Conservation (phyloP, 2,797 vertebrate genomes). For the Pipistrellus nathusii region DNA sequence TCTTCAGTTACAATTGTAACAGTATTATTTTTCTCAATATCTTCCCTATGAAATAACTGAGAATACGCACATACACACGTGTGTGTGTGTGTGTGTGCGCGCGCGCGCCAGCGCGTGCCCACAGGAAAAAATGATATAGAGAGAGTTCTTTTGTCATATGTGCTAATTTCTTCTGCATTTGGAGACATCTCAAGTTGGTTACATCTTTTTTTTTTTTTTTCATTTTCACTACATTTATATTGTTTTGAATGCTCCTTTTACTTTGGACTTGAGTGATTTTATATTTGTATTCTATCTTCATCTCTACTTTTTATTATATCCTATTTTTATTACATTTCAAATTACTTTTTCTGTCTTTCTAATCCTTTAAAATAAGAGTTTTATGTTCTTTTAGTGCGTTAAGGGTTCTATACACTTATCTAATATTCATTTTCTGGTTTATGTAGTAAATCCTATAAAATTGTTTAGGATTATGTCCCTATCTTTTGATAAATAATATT, state of each 20-base stretch:
- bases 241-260: neutral
- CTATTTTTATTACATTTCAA: constrained; percentile 2
- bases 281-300: neutral
- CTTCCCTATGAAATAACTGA: neutral
- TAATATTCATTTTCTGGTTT: neutral
- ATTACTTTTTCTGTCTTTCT: neutral
- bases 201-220: neutral
- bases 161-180: neutral
- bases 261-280: neutral
- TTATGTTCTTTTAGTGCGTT: neutral
- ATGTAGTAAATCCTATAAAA: neutral
- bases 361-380: neutral
- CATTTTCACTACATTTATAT: neutral
- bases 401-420: neutral
- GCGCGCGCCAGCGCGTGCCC: neutral
- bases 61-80: neutral
- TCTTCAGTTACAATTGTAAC: neutral
- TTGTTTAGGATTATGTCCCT: neutral
- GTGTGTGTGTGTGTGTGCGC: neutral
- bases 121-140: neutral
- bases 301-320: neutral
- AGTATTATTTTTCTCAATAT: neutral
- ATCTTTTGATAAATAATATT: neutral
- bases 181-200: neutral
- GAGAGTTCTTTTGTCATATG: neutral